A percentile compares a stretch with the other conserved stretches of the same genome.
Evolutionary conservation across 2,797 vertebrate genomes (phyloP).

Genomic region (Champsocephalus gunnari): DNA sequence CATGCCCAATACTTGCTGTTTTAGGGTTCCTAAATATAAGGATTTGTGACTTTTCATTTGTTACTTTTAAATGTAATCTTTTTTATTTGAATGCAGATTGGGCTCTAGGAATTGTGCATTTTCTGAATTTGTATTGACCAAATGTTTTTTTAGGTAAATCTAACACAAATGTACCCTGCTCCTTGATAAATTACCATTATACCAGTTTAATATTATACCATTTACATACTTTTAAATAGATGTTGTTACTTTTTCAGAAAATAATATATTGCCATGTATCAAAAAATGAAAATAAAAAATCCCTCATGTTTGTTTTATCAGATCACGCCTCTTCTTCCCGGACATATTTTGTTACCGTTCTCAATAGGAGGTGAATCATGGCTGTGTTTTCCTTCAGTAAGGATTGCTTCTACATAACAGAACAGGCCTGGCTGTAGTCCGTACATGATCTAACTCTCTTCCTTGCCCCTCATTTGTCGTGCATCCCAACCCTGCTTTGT

Average conservation of each 20-base stretch:
- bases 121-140: too few species aligned
- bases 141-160: too few species aligned
- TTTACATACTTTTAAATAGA: background rate
- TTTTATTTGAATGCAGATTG: background rate
- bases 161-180: too few species aligned
- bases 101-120: too few species aligned
- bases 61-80: background rate
- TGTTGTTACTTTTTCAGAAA: background rate
- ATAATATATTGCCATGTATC: background rate
- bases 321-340: background rate
- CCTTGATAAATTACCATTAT: too few species aligned
- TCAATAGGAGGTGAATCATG: constrained; percentile 14
- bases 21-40: background rate
- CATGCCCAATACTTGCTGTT: background rate
- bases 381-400: constrained; percentile 9
- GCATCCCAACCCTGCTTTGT: constrained; percentile 27
- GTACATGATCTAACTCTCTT: constrained; percentile 4
- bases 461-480: constrained; percentile 14
- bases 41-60: background rate
- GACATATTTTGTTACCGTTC: background rate
- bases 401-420: background rate
- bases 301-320: background rate
- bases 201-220: too few species aligned
- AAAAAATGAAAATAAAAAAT: background rate
- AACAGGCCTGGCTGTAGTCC: background rate